Evolutionary conservation across 2,888 invertebrate species (phyloP).

Genomic region (Drosophila limbata): DNA sequence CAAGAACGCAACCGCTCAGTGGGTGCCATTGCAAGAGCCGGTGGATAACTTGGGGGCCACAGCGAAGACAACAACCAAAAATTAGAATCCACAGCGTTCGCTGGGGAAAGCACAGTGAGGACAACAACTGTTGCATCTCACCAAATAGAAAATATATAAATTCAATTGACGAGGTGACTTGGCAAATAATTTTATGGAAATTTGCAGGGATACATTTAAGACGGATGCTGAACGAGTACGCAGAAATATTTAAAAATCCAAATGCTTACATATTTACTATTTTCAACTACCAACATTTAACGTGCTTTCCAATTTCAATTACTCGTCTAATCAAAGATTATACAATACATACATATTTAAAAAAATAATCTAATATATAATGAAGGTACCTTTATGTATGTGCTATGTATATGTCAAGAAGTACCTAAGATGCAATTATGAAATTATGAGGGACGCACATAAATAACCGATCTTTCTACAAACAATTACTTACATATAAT

Average conservation of each 20-base stretch:
- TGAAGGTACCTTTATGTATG: conserved; percentile 34
- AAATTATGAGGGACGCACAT: not conserved
- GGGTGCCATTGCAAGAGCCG: conserved; percentile 86
- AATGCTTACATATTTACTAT: conserved; percentile 2
- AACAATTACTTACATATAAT: conserved; percentile 2
- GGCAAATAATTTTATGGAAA: conserved; percentile 47
- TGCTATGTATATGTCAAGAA: conserved; percentile 48
- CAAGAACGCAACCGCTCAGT: conserved; percentile 87
- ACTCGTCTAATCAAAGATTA: conserved; percentile 30
- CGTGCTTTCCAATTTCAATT: conserved; percentile 56
- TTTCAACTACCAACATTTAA: conserved; percentile 22
- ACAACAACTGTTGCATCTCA: conserved; percentile 32
- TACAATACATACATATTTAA: conserved; percentile 7
- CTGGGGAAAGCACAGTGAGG: not conserved
- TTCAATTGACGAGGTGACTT: conserved; percentile 4
- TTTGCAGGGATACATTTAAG: conserved; percentile 72
- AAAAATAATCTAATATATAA: conserved; percentile 23
- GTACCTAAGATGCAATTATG: conserved; percentile 45
- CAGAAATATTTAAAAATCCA: conserved; percentile 21
- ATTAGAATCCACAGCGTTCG: conserved; percentile 39
- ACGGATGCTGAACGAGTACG: conserved; percentile 25
- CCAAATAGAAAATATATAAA: conserved; percentile 1
- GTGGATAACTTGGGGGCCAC: conserved; percentile 59
- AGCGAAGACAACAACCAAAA: conserved; percentile 63
- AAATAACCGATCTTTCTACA: conserved; percentile 3